A percentile compares a stretch with the other conserved stretches of the same genome.
Conservation (phyloP, 2,113 vertebrate species). For the Crotalus horridus region DNA sequence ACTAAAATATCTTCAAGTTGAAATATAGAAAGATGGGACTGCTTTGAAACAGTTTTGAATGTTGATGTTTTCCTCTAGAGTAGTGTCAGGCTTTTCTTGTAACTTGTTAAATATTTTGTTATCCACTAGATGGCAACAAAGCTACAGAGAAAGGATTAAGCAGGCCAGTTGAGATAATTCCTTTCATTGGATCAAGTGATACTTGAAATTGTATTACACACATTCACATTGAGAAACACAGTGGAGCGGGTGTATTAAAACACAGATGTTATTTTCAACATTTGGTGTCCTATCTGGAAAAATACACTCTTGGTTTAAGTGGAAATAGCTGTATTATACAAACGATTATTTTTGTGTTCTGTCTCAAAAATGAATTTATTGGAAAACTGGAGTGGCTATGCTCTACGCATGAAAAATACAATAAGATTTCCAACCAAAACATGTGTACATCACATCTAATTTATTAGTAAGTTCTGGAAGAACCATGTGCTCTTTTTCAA, state of each 20-base stretch:
- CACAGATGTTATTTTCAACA: neutral
- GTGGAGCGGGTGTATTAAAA: slow-evolving; percentile 2
- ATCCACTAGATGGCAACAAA: slow-evolving; percentile 61
- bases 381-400: neutral
- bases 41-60: neutral
- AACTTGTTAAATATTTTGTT: neutral
- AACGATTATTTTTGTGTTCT: slow-evolving; percentile 31
- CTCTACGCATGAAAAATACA: neutral
- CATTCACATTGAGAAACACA: too few species aligned
- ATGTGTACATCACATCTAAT: neutral
- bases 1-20: neutral
- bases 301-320: neutral
- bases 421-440: neutral
- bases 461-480: neutral
- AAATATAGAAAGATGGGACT: neutral
- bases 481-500: neutral
- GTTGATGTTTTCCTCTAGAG: neutral
- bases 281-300: neutral
- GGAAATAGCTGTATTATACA: slow-evolving; percentile 4
- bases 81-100: neutral
- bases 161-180: neutral
- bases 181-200: neutral
- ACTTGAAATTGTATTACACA: neutral
- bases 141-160: slow-evolving; percentile 28
- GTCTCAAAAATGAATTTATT: slow-evolving; percentile 25